Evolutionary conservation across 2,888 invertebrate species (phyloP), one percentile per base, ranked within the genome.

Genomic region (Chloromyia formosa): DNA sequence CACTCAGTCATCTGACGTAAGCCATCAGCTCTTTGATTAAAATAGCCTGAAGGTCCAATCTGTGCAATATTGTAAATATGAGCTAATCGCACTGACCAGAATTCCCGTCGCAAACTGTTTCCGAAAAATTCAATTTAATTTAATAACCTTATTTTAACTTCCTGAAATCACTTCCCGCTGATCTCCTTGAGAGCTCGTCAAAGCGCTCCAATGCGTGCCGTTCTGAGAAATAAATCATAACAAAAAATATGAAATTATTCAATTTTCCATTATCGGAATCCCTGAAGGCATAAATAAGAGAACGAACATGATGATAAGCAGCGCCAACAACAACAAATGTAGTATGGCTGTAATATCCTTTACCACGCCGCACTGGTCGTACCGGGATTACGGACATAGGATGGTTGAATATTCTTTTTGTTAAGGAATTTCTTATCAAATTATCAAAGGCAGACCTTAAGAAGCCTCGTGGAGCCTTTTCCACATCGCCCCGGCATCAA

Each of bases 261-360:
- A 62, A 62, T 62, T 62, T 62, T 62, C 62, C 62, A 62, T 62
- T 62, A 62, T 62, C 62, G 42, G 18, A 62, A 42, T 62, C 62
- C 62, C 62, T 40, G 42, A 62, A 62, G 62, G 62, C 62, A 62
- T 62, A 62, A 62, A 62, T 60, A 60, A 60, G 27, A 23, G 60
- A 23, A 60, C 60, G 60, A 60, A 60, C 60, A 60, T 60, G 60
- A 23, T 60, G 60, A 60, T 60, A 60, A 60, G 60, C 10, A 49
- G 3, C 1, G 12, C 14, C 49, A n/a, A 49, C 49, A 49, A n/a
- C 49, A 49, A n/a, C 49, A 49, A n/a, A n/a, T n/a, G 10, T n/a
- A n/a, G 49, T 35, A n/a, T 49, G 49, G 49, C 14, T 49, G 49
- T 12, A 49, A 12, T 49, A 49, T n/a, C 49, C 12, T 49, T 35